phyloP scores from a whole-genome alignment of 2,888 invertebrate genomes.

The Torymus texanus region DNA sequence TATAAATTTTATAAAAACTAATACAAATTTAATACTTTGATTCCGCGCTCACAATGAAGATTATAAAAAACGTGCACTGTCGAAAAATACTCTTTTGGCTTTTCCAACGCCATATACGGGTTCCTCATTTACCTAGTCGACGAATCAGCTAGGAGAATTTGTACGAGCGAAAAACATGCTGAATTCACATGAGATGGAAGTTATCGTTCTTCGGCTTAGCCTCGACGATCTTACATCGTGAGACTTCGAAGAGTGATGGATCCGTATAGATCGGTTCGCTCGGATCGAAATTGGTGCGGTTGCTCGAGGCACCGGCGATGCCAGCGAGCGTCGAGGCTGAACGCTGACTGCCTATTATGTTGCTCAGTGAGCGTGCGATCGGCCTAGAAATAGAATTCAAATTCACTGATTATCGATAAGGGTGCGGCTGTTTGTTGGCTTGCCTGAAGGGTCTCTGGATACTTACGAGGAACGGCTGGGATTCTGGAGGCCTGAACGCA shows the following conservation, averaged over 20 bases:
- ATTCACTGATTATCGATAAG: slow-evolving; percentile 49
- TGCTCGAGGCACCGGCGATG: slow-evolving; percentile 75
- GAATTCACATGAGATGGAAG: slow-evolving; percentile 69
- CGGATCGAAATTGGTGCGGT: slow-evolving; percentile 81
- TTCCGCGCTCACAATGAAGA: not conserved
- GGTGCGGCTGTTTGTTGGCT: not conserved
- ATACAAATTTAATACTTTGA: not conserved
- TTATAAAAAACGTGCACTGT: not conserved
- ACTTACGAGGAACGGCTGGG: slow-evolving; percentile 71
- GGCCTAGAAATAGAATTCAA: slow-evolving; percentile 62
- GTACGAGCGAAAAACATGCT: not conserved
- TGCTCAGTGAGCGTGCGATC: slow-evolving; percentile 68
- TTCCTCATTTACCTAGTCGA: too few species aligned
- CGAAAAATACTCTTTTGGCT: too few species aligned
- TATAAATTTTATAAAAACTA: not conserved
- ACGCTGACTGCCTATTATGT: slow-evolving; percentile 67
- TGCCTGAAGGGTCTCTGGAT: not conserved
- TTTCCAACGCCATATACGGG: too few species aligned
- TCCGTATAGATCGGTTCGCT: slow-evolving; percentile 96
- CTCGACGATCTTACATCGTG: slow-evolving; percentile 64
- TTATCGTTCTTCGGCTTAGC: slow-evolving; percentile 76
- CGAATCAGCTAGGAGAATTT: not conserved
- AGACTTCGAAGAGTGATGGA: slow-evolving; percentile 88
- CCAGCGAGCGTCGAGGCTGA: slow-evolving; percentile 74
- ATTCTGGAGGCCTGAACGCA: slow-evolving; percentile 73